These are phyloP conservation scores for Erpornis zantholeuca DNA, from an alignment of 2,113 vertebrate species.

Conservation along the genomic window DNA sequence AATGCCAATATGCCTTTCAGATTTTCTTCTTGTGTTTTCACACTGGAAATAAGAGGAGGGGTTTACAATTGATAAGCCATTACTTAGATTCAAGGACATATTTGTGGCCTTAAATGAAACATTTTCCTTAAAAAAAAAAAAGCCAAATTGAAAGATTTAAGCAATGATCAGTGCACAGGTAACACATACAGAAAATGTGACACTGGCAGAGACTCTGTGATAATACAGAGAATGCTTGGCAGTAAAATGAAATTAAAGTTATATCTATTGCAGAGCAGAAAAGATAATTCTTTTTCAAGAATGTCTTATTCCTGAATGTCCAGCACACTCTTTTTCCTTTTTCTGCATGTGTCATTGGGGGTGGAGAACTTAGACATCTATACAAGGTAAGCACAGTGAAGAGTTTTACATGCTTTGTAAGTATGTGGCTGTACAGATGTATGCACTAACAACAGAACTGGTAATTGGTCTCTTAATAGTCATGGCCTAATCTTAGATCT, in stretches of 20 bases:
- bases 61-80: not conserved
- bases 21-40: not conserved
- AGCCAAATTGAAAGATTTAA: not conserved
- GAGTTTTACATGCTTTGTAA: not conserved
- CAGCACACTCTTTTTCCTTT: not conserved
- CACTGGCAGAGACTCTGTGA: not conserved
- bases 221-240: not conserved
- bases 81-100: not conserved
- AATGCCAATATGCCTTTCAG: not conserved
- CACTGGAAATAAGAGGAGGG: fast-evolving
- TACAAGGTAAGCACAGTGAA: not conserved
- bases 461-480: not conserved
- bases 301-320: not conserved
- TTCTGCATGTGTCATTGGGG: not conserved
- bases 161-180: not conserved
- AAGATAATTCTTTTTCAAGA: not conserved
- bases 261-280: not conserved
- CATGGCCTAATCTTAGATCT: not conserved
- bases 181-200: not conserved
- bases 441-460: not conserved
- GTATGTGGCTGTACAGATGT: not conserved
- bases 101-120: not conserved
- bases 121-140: not conserved
- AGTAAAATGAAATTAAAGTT: not conserved
- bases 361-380: not conserved